A percentile compares a stretch with the other conserved stretches of the same genome.
These are phyloP conservation scores for Lepidocolaptes lacrymiger DNA, from an alignment of 2,797 vertebrate species.

Conservation along the genomic window DNA sequence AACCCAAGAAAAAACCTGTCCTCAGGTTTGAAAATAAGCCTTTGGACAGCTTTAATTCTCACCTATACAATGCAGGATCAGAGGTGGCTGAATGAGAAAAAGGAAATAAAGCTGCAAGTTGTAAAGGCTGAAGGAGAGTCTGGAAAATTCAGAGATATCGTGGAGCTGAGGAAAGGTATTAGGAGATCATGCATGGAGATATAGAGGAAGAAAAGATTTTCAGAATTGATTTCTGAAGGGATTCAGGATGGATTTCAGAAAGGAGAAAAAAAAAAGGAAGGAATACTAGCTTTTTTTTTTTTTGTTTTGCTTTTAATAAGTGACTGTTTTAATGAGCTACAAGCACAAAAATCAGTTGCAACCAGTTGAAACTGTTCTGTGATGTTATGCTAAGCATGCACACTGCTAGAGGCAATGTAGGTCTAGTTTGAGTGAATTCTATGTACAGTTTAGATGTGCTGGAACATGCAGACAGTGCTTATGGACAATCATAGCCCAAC, in stretches of 20 bases:
- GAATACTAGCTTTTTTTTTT: neutral
- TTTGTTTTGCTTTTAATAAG: neutral
- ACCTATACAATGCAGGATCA: neutral
- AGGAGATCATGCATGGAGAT: neutral
- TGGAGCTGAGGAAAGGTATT: neutral
- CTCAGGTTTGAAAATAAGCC: neutral
- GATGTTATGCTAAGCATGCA: neutral
- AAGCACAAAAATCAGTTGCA: neutral
- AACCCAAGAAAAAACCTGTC: fast-evolving
- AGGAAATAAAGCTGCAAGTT: neutral
- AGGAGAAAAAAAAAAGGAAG: neutral
- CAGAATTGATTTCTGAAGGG: neutral
- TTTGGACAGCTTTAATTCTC: neutral
- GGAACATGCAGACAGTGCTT: neutral
- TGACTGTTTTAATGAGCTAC: neutral
- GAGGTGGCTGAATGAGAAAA: neutral
- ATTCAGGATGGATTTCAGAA: neutral
- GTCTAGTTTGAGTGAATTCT: neutral
- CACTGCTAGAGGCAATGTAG: neutral
- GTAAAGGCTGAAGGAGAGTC: neutral
- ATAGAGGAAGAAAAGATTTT: neutral
- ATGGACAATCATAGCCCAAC: neutral
- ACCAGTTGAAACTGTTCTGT: neutral
- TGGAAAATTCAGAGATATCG: neutral
- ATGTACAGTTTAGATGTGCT: neutral